A percentile compares a stretch with the other conserved stretches of the same genome.
Evolutionary conservation across 2,797 vertebrate species (phyloP).

Genomic region (Hirundo rustica): DNA sequence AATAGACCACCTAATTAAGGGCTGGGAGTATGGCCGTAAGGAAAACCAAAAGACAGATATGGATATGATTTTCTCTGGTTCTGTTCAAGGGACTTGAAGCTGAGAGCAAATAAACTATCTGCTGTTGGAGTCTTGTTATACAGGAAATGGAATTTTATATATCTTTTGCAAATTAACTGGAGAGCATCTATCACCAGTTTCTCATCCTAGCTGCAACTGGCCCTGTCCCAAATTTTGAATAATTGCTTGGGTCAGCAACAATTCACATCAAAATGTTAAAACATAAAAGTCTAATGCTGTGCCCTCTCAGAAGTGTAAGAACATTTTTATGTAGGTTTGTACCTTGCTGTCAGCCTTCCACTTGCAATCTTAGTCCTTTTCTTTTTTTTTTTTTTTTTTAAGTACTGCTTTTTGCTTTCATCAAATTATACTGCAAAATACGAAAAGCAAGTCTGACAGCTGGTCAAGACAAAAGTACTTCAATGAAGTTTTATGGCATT

Average conservation of each 20-base stretch:
- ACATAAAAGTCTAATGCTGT: background rate
- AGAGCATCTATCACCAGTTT: background rate
- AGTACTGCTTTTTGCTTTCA: background rate
- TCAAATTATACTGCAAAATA: background rate
- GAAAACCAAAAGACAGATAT: background rate
- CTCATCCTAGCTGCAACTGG: background rate
- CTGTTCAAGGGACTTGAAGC: background rate
- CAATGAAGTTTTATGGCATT: background rate
- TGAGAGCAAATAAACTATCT: slow-evolving; percentile 26
- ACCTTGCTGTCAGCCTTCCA: background rate
- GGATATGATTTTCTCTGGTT: background rate
- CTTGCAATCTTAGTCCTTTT: background rate
- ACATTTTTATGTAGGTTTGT: background rate
- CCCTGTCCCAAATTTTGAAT: background rate
- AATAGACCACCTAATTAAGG: background rate
- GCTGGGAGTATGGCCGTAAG: background rate
- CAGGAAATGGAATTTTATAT: background rate
- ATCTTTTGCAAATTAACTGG: background rate
- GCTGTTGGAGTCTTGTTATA: background rate
- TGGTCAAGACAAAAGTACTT: background rate
- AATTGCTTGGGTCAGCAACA: background rate
- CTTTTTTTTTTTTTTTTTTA: background rate
- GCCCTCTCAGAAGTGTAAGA: background rate
- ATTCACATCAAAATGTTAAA: background rate
- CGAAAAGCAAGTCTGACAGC: background rate